phyloP scores from a whole-genome alignment of 2,797 vertebrate genomes.

The Hapalemur alaotrensis region DNA sequence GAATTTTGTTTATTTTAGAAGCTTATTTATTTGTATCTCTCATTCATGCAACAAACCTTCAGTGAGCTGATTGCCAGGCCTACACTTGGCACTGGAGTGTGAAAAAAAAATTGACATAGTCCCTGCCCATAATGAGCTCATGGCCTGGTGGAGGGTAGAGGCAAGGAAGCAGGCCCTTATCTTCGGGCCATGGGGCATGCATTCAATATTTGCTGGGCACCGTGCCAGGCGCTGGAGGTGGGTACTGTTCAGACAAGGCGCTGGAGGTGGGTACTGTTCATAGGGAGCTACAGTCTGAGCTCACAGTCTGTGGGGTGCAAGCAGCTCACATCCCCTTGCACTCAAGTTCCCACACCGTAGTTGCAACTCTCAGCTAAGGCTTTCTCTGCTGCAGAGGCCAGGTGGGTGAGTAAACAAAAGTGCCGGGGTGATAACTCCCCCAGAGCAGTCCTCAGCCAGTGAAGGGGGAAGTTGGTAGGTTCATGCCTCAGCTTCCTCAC shows the following conservation, averaged over 20 bases:
- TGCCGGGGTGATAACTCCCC: neutral
- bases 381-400: neutral
- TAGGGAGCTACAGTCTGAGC: neutral
- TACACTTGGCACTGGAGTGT: neutral
- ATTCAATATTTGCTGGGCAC: neutral
- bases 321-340: neutral
- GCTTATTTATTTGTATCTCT: neutral
- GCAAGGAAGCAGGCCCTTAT: neutral
- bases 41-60: neutral
- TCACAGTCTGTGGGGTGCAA: neutral
- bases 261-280: neutral
- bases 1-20: slow-evolving; percentile 38
- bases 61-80: neutral
- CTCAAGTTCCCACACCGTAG: neutral
- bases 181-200: neutral
- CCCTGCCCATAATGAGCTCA: neutral
- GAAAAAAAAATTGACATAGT: neutral
- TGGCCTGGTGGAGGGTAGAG: neutral
- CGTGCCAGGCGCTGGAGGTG: neutral
- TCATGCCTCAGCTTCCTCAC: neutral
- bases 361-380: neutral
- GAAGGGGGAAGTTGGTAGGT: neutral
- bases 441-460: neutral
- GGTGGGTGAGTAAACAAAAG: neutral
- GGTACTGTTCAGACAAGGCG: neutral